phyloP scores from a whole-genome alignment of 2,888 invertebrate genomes.

The Malthinus seriepunctatus region DNA sequence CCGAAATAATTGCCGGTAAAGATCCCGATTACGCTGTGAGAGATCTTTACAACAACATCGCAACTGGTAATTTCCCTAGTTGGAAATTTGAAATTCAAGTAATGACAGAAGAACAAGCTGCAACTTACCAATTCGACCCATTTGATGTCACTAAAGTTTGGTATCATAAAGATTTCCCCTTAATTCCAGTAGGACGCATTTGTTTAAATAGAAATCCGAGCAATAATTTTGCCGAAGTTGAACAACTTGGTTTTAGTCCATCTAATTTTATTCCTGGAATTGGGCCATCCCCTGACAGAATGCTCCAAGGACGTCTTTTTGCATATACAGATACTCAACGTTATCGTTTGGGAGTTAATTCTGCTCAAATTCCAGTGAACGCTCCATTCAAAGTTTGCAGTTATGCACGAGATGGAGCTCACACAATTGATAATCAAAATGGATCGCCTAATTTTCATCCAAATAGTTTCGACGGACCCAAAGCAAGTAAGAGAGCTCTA shows the following conservation, averaged over 20 bases:
- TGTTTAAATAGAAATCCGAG: slow-evolving; percentile 86
- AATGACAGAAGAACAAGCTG: slow-evolving; percentile 88
- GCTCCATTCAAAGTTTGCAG: slow-evolving; percentile 80
- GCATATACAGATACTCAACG: slow-evolving; percentile 91
- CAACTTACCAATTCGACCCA: slow-evolving; percentile 79
- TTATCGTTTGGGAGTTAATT: slow-evolving; percentile 89
- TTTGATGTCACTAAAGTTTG: slow-evolving; percentile 94
- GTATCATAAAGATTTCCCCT: slow-evolving; percentile 85
- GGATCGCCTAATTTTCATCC: slow-evolving; percentile 97
- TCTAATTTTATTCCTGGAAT: slow-evolving; percentile 90
- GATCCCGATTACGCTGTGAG: slow-evolving; percentile 90
- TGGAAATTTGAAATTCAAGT: slow-evolving; percentile 84
- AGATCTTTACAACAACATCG: slow-evolving; percentile 90
- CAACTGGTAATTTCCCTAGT: slow-evolving; percentile 69
- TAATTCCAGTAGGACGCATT: slow-evolving; percentile 86
- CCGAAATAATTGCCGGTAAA: slow-evolving; percentile 67
- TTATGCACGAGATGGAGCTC: slow-evolving; percentile 88
- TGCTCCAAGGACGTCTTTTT: slow-evolving; percentile 87
- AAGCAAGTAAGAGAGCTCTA: slow-evolving; percentile 67
- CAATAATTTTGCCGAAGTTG: slow-evolving; percentile 93
- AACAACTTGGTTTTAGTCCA: slow-evolving; percentile 90
- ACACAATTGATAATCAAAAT: slow-evolving; percentile 77
- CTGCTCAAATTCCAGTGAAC: slow-evolving; percentile 91
- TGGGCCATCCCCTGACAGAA: slow-evolving; percentile 90
- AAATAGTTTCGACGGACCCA: slow-evolving; percentile 92